A percentile compares a stretch with the other conserved stretches of the same genome.
Conservation (phyloP, 2,888 invertebrate species). For the Camptogramma bilineatum region DNA sequence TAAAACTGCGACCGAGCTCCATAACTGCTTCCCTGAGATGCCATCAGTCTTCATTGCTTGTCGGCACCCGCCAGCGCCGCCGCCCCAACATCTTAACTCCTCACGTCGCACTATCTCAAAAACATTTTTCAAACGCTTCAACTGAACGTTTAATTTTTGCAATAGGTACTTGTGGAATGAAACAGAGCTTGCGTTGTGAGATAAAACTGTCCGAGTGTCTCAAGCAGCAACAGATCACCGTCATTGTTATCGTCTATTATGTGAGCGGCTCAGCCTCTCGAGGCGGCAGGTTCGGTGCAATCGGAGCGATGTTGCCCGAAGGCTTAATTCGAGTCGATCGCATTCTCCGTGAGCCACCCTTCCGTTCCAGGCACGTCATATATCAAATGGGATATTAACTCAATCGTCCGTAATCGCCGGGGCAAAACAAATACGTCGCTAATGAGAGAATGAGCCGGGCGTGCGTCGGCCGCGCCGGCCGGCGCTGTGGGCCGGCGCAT, state of each 20-base stretch:
- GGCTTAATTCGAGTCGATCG: constrained; percentile 57
- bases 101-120: constrained; percentile 68
- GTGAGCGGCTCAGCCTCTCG: constrained; percentile 23
- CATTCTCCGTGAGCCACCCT: constrained; percentile 61
- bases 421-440: constrained; percentile 80
- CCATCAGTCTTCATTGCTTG: constrained; percentile 86
- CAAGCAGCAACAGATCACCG: constrained; percentile 27
- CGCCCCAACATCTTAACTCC: constrained; percentile 75
- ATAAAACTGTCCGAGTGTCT: constrained; percentile 17
- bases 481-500: constrained; percentile 67
- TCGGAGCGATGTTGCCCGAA: constrained; percentile 50
- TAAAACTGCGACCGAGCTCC: constrained; percentile 86
- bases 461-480: constrained; percentile 51
- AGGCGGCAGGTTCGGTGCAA: constrained; percentile 42
- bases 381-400: constrained; percentile 79
- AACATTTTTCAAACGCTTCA: constrained; percentile 66
- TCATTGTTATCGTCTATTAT: constrained; percentile 39
- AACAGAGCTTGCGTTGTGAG: constrained; percentile 26
- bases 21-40: constrained; percentile 83
- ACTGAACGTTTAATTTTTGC: constrained; percentile 61
- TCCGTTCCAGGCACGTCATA: constrained; percentile 69
- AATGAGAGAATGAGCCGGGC: constrained; percentile 80
- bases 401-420: constrained; percentile 76
- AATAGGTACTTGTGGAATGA: constrained; percentile 17
- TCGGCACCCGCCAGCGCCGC: constrained; percentile 77